A percentile compares a stretch with the other conserved stretches of the same genome.
phyloP scores from a whole-genome alignment of 2,113 vertebrate species.

The Gorilla gorilla region DNA sequence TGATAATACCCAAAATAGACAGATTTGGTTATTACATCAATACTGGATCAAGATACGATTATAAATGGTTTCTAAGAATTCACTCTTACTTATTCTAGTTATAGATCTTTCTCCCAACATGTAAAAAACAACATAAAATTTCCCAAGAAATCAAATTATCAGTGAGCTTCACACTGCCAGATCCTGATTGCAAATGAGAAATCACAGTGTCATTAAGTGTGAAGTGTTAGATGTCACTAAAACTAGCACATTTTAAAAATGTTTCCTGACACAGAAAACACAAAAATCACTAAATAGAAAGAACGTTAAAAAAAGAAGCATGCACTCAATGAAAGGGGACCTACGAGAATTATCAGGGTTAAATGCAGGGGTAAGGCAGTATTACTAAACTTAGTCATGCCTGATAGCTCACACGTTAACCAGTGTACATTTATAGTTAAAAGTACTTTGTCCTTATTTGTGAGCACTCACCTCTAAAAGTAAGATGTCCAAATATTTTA shows the following conservation, averaged over 20 bases:
- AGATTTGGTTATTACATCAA: not conserved
- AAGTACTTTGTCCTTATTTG: not conserved
- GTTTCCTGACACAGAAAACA: not conserved
- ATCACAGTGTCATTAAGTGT: not conserved
- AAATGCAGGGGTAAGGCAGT: no score
- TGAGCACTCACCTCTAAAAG: not conserved
- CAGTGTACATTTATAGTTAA: not conserved
- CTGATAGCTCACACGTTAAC: not conserved
- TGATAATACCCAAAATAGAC: not conserved
- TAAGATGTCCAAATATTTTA: not conserved
- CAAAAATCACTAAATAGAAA: not conserved
- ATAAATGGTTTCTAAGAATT: not conserved
- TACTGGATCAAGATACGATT: not conserved
- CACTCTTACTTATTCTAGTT: not conserved
- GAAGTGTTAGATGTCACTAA: not conserved
- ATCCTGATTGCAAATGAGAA: not conserved
- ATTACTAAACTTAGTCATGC: not conserved
- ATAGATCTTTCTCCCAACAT: not conserved
- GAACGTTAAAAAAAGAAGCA: not conserved
- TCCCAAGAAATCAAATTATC: not conserved
- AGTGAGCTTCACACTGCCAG: not conserved
- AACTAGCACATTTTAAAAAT: not conserved
- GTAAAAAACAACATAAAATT: not conserved
- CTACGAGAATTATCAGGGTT: not conserved
- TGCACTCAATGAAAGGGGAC: not conserved